Conservation (phyloP, 2,113 vertebrate species). For the Malurus melanocephalus region DNA sequence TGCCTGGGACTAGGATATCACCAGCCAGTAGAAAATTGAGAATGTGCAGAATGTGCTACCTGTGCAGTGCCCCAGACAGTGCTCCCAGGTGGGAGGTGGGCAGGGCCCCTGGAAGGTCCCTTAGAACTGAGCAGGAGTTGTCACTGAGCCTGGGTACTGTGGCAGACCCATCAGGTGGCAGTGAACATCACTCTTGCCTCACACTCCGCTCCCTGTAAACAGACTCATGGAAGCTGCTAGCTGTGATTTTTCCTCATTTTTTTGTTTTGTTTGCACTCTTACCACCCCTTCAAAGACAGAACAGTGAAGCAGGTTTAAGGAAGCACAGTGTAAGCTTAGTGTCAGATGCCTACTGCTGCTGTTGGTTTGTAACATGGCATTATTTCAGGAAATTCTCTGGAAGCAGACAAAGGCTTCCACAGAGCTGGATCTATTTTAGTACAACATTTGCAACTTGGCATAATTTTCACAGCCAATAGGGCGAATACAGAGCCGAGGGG, state of each 20-base stretch:
- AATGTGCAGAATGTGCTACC: not conserved
- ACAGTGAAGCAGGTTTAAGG: not conserved
- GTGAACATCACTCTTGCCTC: not conserved
- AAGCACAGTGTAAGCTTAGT: not conserved
- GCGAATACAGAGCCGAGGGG: not conserved
- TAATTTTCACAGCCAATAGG: not conserved
- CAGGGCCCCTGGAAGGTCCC: not conserved
- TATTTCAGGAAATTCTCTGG: not conserved
- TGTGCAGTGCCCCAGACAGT: not conserved
- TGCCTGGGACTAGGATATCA: not conserved
- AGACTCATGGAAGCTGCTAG: not conserved
- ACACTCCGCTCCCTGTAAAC: not conserved
- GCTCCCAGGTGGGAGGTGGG: not conserved
- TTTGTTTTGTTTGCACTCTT: not conserved
- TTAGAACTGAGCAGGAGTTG: not conserved
- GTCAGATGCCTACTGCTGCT: not conserved
- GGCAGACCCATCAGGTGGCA: not conserved
- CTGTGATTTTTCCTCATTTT: not conserved
- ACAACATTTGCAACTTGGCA: not conserved
- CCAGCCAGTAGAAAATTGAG: not conserved
- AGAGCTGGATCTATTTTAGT: not conserved
- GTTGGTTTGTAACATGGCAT: not conserved
- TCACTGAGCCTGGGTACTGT: not conserved
- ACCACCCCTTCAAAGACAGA: not conserved
- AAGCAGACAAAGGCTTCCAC: not conserved